Conservation (phyloP, 2,888 invertebrate species). For the Notodonta dromedarius region DNA sequence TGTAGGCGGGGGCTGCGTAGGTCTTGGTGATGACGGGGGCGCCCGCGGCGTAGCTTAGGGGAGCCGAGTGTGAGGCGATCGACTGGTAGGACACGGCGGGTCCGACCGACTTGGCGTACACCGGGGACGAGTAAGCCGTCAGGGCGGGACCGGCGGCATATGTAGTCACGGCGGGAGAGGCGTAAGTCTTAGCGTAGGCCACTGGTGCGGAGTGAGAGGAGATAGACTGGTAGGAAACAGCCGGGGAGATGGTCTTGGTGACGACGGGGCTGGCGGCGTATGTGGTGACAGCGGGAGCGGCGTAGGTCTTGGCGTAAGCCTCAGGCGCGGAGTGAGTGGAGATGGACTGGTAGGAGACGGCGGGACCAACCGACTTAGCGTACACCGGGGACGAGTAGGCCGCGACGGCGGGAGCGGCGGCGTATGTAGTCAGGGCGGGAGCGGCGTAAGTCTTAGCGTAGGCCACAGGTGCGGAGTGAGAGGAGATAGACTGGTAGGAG, state of each 20-base stretch:
- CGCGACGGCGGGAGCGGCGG: slow-evolving; percentile 60
- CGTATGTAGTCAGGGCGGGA: slow-evolving; percentile 67
- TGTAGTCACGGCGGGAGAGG: slow-evolving; percentile 49
- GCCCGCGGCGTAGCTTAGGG: slow-evolving; percentile 51
- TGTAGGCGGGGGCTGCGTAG: slow-evolving; percentile 46
- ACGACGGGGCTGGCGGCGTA: slow-evolving; percentile 43
- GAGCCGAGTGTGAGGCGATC: slow-evolving; percentile 58
- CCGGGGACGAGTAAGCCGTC: slow-evolving; percentile 51
- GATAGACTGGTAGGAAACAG: slow-evolving; percentile 47
- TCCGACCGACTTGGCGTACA: slow-evolving; percentile 64
- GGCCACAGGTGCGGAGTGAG: slow-evolving; percentile 33
- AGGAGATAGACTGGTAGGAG: slow-evolving; percentile 19
- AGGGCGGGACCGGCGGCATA: slow-evolving; percentile 47
- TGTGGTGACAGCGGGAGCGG: slow-evolving; percentile 63
- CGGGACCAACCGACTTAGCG: slow-evolving; percentile 61
- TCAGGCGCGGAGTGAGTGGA: slow-evolving; percentile 32
- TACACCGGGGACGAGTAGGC: slow-evolving; percentile 48
- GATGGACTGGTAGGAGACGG: slow-evolving; percentile 21
- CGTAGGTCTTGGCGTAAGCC: slow-evolving; percentile 53
- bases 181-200: slow-evolving; percentile 46
- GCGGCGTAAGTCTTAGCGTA: slow-evolving; percentile 44
- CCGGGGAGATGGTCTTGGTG: slow-evolving; percentile 42
- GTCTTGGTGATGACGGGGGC: slow-evolving; percentile 31
- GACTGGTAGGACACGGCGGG: slow-evolving; percentile 53
- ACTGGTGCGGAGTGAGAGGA: slow-evolving; percentile 63